phyloP scores from a whole-genome alignment of 2,113 vertebrate species.

The Corydoras maculifer region DNA sequence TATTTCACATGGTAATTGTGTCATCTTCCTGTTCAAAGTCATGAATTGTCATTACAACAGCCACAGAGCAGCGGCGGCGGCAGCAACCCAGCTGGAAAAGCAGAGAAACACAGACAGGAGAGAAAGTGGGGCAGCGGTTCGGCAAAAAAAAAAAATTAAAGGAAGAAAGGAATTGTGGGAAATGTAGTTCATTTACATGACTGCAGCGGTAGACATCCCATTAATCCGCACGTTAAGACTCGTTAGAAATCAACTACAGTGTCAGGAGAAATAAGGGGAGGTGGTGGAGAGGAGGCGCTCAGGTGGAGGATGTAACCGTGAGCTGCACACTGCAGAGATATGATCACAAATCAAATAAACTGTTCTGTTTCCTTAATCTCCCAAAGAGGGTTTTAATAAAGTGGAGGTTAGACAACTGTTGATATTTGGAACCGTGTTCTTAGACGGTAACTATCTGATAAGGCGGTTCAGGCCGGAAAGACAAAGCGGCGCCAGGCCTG shows the following conservation, averaged over 20 bases:
- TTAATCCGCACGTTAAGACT: too few relatives aligned
- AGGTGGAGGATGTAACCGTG: constrained; percentile 37
- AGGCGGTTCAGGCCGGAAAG: too few relatives aligned
- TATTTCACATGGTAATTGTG: constrained; percentile 88
- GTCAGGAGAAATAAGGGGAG: too few relatives aligned
- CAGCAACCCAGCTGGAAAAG: constrained; percentile 82
- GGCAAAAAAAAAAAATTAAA: too few relatives aligned
- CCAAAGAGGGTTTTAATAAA: too few relatives aligned
- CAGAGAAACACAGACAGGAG: constrained; percentile 73
- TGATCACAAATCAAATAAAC: constrained; percentile 13
- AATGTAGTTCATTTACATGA: constrained; percentile 49
- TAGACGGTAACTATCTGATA: too few relatives aligned
- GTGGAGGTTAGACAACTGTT: too few relatives aligned
- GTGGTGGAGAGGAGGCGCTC: constrained; percentile 1
- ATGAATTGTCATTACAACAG: constrained; percentile 77
- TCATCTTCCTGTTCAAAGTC: constrained; percentile 65
- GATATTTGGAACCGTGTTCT: too few relatives aligned
- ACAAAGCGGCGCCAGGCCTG: too few relatives aligned
- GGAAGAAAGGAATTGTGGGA: constrained; percentile 44
- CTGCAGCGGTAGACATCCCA: too few relatives aligned
- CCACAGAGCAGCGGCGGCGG: constrained; percentile 83
- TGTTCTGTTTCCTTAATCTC: too few relatives aligned
- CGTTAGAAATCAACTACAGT: constrained; percentile 28
- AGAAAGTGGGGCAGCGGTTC: constrained; percentile 41
- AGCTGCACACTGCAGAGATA: constrained; percentile 54